Conservation (phyloP, 2,113 vertebrate species). For the Rhynchopsitta pachyrhyncha region DNA sequence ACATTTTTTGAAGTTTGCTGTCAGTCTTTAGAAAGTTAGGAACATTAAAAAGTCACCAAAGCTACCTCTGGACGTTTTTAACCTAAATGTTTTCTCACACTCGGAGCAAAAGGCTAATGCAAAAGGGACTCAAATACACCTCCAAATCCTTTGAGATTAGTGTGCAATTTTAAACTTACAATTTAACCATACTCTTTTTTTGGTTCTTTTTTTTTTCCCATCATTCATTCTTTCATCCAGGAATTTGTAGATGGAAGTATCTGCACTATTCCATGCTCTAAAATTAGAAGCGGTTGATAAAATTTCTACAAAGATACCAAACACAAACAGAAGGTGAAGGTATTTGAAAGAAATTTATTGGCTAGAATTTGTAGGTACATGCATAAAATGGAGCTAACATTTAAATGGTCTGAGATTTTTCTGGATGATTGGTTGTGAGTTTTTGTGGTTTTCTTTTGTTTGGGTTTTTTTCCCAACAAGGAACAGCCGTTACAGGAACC, state of each 20-base stretch:
- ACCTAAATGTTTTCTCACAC: neutral
- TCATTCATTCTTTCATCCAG: neutral
- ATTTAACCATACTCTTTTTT: neutral
- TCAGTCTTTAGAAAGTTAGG: neutral
- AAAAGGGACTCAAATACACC: neutral
- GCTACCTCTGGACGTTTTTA: neutral
- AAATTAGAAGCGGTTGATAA: neutral
- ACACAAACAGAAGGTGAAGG: neutral
- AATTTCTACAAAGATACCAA: neutral
- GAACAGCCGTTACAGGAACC: neutral
- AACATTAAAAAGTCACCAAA: neutral
- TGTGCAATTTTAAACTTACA: neutral
- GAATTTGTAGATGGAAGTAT: neutral
- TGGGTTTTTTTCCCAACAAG: neutral
- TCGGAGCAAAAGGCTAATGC: neutral
- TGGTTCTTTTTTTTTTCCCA: rapidly evolving
- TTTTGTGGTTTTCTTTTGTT: neutral
- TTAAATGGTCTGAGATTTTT: neutral
- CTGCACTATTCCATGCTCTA: neutral
- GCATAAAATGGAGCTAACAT: neutral
- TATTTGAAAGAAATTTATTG: neutral
- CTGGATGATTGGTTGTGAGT: neutral
- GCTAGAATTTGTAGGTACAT: neutral
- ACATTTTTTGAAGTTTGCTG: neutral
- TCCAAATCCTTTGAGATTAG: neutral